Base-by-base conservation (phyloP, 1,140 invertebrate genomes). In the Drosophila funebris region DNA sequence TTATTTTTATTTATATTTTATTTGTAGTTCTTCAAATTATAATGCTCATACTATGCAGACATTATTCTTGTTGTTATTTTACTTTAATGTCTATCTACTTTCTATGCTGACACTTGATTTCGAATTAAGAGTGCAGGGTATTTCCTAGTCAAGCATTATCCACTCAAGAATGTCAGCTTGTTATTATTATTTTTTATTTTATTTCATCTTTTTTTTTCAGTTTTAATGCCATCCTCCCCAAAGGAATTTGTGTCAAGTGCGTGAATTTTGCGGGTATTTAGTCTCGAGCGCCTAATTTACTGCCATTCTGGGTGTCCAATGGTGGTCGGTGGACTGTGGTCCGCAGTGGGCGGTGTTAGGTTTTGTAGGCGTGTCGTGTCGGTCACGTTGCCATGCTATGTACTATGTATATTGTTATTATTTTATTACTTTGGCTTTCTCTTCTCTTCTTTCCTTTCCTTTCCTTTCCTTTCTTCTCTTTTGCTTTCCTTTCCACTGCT, bases 211-310 rank as follows among this genome's bases (percentile, higher is more conserved):
- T 68, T 61, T 67, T 73, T 82, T 73, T 82, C 41, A 82, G 78
- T 83, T 82, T 82, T 67, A 83, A 83, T 82, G 78, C 78, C 73
- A 66, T 61, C 44, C 69, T 50, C 63, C 78, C 78, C 52, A 63
- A 64, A 71, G 75, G 79, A 83, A 83, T 83, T 82, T 82, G 75
- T 82, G 79, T 82, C 79, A 82, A 82, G 79, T 83, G 79, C 79
- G 75, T 82, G 79, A 83, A 82, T 82, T 82, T 82, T 58, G 70
- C 57, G 74, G 41, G 61, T 68, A 60, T 76, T 76, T 76, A 69
- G 53, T 52, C 53, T 46, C 58, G 43, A 79, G 77, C 78, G 72
- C 79, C 79, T 83, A 82, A 82, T 82, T 83, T 75, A 82, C 70
- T 78, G 70, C 44, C 29, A 48, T 63, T 72, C 57, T 62, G 31